Base-by-base conservation (phyloP, 2,797 vertebrate genomes). In the Anabacerthia variegaticeps region DNA sequence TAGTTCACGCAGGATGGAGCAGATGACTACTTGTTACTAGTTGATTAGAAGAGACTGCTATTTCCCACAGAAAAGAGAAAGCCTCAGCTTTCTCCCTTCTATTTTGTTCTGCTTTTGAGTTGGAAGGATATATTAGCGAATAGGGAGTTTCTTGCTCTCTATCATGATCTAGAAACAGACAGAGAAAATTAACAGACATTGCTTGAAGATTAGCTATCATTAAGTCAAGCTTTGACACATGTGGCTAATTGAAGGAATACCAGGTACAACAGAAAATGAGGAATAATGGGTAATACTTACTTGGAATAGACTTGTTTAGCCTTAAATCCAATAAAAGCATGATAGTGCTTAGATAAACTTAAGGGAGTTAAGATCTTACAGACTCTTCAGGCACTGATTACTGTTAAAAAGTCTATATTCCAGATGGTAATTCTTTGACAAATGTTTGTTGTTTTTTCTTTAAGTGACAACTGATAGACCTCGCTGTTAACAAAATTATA, bases 131-230 rank as follows among this genome's bases (percentile, higher is more conserved):
- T 85, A 77, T 87, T 68, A 94, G n/a, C 49, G 91, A 89, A 85
- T 62, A 30, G 65, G 86, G 59, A 89, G 54, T 66, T 94, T 44
- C 24, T 75, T 78, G 58, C 51, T 93, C 72, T 85, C 68, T 74
- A 5, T 92, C 87, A 93, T 95, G 75, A 96, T 93, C 65, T 61
- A 92, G 91, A 95, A 93, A 83, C 39, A 91, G 78, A 87, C 28
- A 93, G 75, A 59, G 59, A 87, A 94, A 97, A 94, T 89, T 91
- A 92, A 82, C 72, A 93, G 86, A 59, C 32, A 52, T 36, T 74
- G 30, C 81, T 65, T 83, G 72, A 85, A 91, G 58, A 94, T 94
- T 83, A 94, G 75, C 65, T 92, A 55, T 92, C 93, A 79, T 95
- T 92, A 82, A 90, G 41, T 79, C 65, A 54, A 78, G 58, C 39